Evolutionary conservation across 2,113 vertebrate genomes (phyloP).

Genomic region (Percopsis transmontana): DNA sequence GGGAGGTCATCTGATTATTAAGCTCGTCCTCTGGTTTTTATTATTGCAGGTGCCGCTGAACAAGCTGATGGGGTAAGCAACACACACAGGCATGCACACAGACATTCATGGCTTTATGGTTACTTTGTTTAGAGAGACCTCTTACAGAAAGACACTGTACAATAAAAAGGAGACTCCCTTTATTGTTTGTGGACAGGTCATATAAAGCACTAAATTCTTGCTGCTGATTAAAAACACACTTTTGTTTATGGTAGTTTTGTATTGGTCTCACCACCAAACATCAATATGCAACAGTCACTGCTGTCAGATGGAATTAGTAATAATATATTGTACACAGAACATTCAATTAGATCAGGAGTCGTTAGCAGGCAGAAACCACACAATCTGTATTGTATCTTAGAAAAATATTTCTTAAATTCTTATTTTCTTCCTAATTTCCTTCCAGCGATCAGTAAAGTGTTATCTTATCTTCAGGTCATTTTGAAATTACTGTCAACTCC

Average conservation of each 20-base stretch:
- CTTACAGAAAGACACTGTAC: constrained; percentile 15
- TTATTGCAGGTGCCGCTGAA: constrained; percentile 66
- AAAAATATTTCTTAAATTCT: too few relatives aligned
- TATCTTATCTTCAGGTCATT: neutral
- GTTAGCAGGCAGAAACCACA: too few relatives aligned
- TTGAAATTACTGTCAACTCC: constrained; percentile 3
- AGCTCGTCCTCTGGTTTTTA: constrained; percentile 43
- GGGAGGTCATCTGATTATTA: constrained; percentile 37
- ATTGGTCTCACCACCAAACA: neutral
- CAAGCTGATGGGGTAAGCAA: constrained; percentile 65
- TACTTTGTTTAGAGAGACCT: constrained; percentile 33
- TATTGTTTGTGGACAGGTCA: constrained; percentile 28
- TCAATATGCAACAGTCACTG: neutral
- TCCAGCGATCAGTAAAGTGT: too few relatives aligned
- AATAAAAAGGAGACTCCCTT: constrained; percentile 18
- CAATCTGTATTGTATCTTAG: too few relatives aligned
- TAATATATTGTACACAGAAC: neutral
- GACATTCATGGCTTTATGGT: constrained; percentile 12
- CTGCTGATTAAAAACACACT: neutral
- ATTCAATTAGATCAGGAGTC: too few relatives aligned
- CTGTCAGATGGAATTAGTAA: too few relatives aligned
- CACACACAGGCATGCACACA: neutral
- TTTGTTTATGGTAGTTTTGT: neutral
- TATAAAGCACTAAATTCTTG: neutral
- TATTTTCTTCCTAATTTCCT: too few relatives aligned